phyloP scores from a whole-genome alignment of 2,113 vertebrate genomes.

The Hiodon tergisus region DNA sequence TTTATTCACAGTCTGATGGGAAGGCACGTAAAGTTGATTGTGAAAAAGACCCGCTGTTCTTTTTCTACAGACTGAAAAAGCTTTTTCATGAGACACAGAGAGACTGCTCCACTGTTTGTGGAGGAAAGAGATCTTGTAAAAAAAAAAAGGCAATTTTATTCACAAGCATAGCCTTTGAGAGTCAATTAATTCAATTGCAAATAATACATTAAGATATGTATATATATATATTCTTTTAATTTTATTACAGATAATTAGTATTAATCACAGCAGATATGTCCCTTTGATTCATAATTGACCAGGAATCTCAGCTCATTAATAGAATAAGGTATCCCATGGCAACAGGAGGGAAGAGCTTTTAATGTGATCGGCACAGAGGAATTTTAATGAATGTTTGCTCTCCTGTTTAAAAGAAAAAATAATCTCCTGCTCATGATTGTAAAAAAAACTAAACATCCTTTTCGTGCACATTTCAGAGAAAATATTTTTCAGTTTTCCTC shows the following conservation, averaged over 20 bases:
- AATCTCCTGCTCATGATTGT: background rate
- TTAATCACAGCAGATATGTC: background rate
- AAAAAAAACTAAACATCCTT: background rate
- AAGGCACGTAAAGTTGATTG: background rate
- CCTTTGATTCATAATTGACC: conserved; percentile 2
- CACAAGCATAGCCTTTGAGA: background rate
- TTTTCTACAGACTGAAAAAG: no score
- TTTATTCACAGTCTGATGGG: background rate
- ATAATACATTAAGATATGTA: background rate
- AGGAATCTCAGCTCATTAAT: conserved; percentile 4
- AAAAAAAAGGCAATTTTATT: background rate
- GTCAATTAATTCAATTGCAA: background rate
- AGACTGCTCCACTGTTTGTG: no score
- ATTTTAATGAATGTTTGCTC: conserved; percentile 10
- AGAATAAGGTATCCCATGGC: conserved; percentile 7
- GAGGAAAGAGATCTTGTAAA: no score
- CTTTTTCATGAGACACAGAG: no score
- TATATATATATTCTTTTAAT: no score
- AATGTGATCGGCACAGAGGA: background rate
- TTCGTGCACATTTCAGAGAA: background rate
- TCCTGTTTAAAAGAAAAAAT: background rate
- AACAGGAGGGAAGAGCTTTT: background rate
- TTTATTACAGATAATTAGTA: background rate
- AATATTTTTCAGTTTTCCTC: background rate
- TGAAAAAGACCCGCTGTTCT: no score